Evolutionary conservation across 2,797 vertebrate genomes (phyloP), one percentile per base, ranked within the genome.

Genomic region (Hoplostethus atlanticus): DNA sequence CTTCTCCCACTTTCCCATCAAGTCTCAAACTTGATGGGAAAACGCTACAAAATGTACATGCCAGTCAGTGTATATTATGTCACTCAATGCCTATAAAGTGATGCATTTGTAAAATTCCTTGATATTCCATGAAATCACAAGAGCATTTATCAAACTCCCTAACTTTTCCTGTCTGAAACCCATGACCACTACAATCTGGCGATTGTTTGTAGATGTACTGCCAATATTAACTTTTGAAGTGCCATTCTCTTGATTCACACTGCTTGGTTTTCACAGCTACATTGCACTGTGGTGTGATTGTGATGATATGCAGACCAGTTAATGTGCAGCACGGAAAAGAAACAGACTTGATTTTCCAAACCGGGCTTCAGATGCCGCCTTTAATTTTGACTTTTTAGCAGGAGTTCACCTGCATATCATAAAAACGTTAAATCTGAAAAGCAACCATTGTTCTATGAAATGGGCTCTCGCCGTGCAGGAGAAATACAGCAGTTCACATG

Each of bases 401-500:
- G 21, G 55, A 57, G 64, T 40, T 71, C 25, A 16, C 51, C 42
- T 54, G 52, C 46, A 51, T 15, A 61, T 46, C 59, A 64, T 31
- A 64, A 53, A 28, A 79, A 53, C 42, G 6, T 44, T 28, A 25
- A 2, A 70, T 65, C 36, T 64, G 13, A 64, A 71, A 71, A 59
- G 17, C 13, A 16, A 50, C 4, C 51, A 17, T 8, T 55, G 44
- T 31, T 44, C 13, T 8, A 64, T 59, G 21, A 72, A 68, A 72
- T 50, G 53, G 21, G 30, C 36, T 64, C 25, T 68, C 17, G 0
- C 28, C 25, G 46, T 55, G 63, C 53, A 68, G 62, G 30, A 68
- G 59, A 67, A 82, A 77, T 67, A 42, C 62, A 74, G 46, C 42
- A 54, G 55, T 69, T 63, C 64, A 70, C 15, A 59, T 15, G 67